Conservation (phyloP, 2,113 vertebrate species). For the Ascaphus truei region DNA sequence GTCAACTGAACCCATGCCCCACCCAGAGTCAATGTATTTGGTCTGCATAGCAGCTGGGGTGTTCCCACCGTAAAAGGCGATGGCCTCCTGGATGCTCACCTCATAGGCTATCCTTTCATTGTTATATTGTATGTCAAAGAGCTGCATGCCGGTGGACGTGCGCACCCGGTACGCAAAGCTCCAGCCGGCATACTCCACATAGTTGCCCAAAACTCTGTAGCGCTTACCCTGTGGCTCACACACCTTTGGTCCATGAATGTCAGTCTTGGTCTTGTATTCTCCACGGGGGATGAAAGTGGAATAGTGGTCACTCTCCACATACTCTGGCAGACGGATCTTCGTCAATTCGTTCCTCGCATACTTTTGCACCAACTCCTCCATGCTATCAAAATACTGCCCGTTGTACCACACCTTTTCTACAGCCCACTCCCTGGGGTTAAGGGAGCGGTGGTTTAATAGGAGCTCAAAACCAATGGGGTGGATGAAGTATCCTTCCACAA, state of each 20-base stretch:
- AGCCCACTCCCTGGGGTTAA: conserved; percentile 63
- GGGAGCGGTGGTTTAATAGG: conserved; percentile 71
- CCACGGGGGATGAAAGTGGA: conserved; percentile 77
- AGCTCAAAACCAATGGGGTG: conserved; percentile 85
- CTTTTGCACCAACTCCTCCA: conserved; percentile 63
- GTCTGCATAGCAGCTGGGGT: conserved; percentile 85
- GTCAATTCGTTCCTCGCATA: conserved; percentile 59
- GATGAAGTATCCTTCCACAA: conserved; percentile 78
- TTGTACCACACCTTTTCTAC: conserved; percentile 83
- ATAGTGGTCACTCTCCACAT: conserved; percentile 44
- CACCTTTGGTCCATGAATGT: conserved; percentile 63
- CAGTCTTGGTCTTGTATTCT: conserved; percentile 49
- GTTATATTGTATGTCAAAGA: conserved; percentile 78
- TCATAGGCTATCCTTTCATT: conserved; percentile 83
- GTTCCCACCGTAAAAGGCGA: conserved; percentile 80
- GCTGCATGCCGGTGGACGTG: conserved; percentile 75
- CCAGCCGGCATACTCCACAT: conserved; percentile 79
- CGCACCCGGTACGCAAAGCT: conserved; percentile 80
- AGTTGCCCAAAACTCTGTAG: conserved; percentile 65
- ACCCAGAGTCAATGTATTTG: conserved; percentile 81
- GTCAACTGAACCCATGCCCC: conserved; percentile 74
- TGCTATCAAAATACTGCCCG: conserved; percentile 67
- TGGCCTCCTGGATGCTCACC: conserved; percentile 83
- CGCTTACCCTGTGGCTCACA: conserved; percentile 73
- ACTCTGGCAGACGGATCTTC: conserved; percentile 45